These are phyloP conservation scores for Rhynchonycteris naso DNA, from an alignment of 2,797 vertebrate genomes.

Conservation along the genomic window DNA sequence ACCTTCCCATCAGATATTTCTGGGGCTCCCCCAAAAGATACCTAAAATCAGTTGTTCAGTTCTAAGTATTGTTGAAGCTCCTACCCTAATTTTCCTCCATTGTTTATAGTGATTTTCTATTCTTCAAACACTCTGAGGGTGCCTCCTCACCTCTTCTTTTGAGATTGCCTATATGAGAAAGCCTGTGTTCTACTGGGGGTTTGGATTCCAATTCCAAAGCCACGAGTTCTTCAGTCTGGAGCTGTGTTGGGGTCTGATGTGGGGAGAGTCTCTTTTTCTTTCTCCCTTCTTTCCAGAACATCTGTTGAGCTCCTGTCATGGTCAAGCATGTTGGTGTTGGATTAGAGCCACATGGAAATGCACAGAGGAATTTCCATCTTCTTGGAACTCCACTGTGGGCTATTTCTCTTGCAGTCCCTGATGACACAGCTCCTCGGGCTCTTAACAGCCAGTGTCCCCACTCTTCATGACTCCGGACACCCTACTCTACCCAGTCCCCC, in stretches of 20 bases:
- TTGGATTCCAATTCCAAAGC: not conserved
- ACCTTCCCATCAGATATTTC: not conserved
- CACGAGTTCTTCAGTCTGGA: not conserved
- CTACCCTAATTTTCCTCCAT: not conserved
- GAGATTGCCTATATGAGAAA: not conserved
- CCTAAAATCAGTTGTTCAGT: not conserved
- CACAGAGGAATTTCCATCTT: not conserved
- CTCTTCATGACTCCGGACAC: not conserved
- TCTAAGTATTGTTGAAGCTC: too few relatives aligned
- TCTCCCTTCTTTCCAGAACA: not conserved
- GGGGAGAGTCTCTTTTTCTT: not conserved
- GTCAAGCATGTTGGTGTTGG: not conserved
- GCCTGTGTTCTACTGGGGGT: accelerated
- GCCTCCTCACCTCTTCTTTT: not conserved
- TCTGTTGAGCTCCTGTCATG: not conserved
- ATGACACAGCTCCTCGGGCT: not conserved
- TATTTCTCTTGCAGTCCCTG: not conserved
- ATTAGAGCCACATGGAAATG: not conserved
- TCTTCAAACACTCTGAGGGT: accelerated
- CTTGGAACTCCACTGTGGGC: too few relatives aligned
- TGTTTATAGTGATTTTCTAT: not conserved
- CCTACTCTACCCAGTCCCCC: not conserved
- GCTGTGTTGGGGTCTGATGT: not conserved
- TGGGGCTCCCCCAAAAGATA: not conserved
- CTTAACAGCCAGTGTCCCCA: not conserved